Evolutionary conservation across 2,797 vertebrate species (phyloP).

Genomic region (Oreonectes daqikongensis): DNA sequence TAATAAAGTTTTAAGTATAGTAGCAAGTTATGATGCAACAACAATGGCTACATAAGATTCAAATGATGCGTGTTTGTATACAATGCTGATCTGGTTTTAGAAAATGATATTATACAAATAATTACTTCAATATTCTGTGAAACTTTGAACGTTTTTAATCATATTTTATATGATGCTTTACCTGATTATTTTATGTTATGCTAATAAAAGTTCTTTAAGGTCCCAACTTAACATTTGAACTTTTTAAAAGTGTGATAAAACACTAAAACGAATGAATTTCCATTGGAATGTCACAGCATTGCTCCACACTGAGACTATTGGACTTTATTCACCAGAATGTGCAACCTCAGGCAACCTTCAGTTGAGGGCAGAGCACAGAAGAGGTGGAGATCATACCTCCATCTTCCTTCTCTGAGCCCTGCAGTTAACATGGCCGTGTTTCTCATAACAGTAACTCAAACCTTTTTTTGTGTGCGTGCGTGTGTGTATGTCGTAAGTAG

Average conservation of each 20-base stretch:
- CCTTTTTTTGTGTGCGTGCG: no score
- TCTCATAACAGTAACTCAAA: conserved; percentile 55
- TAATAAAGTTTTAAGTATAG: no score
- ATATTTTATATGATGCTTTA: no score
- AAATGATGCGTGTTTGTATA: no score
- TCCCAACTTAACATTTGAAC: background rate
- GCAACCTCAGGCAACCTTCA: background rate
- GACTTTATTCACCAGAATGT: background rate
- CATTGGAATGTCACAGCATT: background rate
- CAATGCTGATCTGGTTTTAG: no score
- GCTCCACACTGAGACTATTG: background rate
- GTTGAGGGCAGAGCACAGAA: background rate
- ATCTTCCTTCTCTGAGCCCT: conserved; percentile 28
- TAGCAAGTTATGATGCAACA: no score
- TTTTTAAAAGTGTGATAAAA: background rate
- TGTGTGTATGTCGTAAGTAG: conserved; percentile 49
- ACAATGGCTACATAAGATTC: no score
- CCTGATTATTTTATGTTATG: no score
- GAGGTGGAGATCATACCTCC: conserved; percentile 26
- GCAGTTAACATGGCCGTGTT: conserved; percentile 55
- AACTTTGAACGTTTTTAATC: no score
- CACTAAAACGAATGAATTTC: background rate
- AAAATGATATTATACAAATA: no score
- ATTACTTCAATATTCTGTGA: no score
- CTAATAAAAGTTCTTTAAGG: no score